Conservation (phyloP, 1,140 invertebrate species). For the Thaumetopoea pityocampa region DNA sequence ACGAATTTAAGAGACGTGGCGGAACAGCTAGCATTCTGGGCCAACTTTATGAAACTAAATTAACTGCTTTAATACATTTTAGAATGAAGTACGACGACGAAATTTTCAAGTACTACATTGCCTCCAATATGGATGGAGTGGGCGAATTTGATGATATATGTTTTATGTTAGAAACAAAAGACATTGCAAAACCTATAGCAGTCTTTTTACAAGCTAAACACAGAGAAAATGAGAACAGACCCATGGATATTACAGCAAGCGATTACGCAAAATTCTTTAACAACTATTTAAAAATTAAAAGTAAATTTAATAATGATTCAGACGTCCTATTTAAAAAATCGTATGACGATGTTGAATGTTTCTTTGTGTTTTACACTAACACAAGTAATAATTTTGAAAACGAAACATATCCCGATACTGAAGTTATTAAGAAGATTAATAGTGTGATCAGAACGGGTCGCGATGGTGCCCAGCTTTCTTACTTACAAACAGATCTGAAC, state of each 20-base stretch:
- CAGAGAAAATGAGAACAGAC: constrained; percentile 1
- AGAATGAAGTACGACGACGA: neutral
- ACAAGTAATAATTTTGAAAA: neutral
- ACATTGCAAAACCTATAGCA: neutral
- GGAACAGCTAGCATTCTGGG: constrained; percentile 8
- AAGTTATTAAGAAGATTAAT: neutral
- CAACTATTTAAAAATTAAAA: constrained; percentile 9
- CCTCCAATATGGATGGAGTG: constrained; percentile 8
- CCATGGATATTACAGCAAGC: neutral
- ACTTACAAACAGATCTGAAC: too few species aligned
- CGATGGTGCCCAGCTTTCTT: too few species aligned
- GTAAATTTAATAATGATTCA: neutral
- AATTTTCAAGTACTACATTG: constrained; percentile 4
- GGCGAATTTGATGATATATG: constrained; percentile 16
- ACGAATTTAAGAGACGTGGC: constrained; percentile 1
- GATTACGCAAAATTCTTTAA: constrained; percentile 10
- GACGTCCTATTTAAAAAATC: constrained; percentile 5
- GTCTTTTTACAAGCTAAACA: constrained; percentile 16
- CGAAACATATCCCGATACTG: neutral
- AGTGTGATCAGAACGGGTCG: neutral
- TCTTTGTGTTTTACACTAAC: constrained; percentile 16
- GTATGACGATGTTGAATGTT: constrained; percentile 5
- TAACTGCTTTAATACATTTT: constrained; percentile 7
- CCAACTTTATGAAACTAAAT: constrained; percentile 17
- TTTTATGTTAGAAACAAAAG: constrained; percentile 1